phyloP scores from a whole-genome alignment of 2,797 vertebrate species.

The Darevskia nairensis region DNA sequence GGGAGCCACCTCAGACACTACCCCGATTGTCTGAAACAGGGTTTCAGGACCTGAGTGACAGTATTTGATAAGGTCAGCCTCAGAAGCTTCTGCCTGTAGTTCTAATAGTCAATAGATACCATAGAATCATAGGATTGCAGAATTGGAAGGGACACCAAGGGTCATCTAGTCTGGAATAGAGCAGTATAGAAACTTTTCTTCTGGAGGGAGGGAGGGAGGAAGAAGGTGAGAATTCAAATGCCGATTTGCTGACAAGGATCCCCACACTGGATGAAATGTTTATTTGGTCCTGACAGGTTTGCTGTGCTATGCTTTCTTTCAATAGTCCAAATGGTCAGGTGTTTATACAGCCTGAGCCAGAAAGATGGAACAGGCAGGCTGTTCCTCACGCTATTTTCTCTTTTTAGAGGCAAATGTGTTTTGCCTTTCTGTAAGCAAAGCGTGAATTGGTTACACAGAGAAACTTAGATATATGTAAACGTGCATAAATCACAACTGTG shows the following conservation, averaged over 20 bases:
- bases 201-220: not conserved
- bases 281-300: not conserved
- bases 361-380: not conserved
- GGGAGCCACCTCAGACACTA: no score
- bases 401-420: not conserved
- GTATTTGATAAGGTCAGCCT: no score
- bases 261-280: not conserved
- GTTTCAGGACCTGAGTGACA: no score
- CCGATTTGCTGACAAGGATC: not conserved
- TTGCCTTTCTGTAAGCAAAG: conserved; percentile 9
- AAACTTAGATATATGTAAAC: not conserved
- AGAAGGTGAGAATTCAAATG: not conserved
- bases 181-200: not conserved
- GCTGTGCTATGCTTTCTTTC: not conserved
- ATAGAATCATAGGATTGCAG: not conserved
- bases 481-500: not conserved
- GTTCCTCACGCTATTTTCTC: not conserved
- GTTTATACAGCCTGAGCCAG: conserved; percentile 1
- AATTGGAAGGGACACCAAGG: no score
- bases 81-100: no score
- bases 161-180: not conserved
- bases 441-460: not conserved
- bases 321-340: not conserved
- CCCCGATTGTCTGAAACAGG: no score
- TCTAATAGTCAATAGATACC: no score